These are phyloP conservation scores for Nerophis lumbriciformis DNA, from an alignment of 2,113 vertebrate species.

Conservation along the genomic window DNA sequence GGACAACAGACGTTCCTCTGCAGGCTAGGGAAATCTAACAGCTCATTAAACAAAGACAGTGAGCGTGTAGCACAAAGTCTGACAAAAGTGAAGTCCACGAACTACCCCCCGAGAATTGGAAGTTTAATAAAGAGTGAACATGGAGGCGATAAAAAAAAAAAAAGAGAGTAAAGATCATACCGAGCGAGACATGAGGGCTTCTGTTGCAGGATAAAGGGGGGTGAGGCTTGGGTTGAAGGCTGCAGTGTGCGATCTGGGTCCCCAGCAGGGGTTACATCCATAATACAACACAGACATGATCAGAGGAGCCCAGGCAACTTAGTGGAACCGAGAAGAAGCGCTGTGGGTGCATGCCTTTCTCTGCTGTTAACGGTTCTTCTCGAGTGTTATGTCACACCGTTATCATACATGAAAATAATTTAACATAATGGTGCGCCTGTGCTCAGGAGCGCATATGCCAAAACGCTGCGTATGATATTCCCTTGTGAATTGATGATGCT, in stretches of 20 bases:
- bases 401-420: constrained; percentile 1
- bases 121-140: constrained; percentile 28
- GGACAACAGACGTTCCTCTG: constrained; percentile 2
- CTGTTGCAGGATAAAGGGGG: constrained; percentile 26
- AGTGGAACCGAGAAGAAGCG: constrained; percentile 21
- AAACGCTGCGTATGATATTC: constrained; percentile 3
- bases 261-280: constrained; percentile 53
- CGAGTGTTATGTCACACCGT: constrained; percentile 13
- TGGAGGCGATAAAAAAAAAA: constrained; percentile 4
- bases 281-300: constrained; percentile 56
- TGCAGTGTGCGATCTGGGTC: constrained; percentile 30
- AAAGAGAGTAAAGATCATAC: constrained; percentile 7
- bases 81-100: constrained; percentile 19
- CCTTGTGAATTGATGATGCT: constrained; percentile 10
- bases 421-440: not conserved
- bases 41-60: constrained; percentile 29
- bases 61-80: constrained; percentile 20
- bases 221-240: constrained; percentile 11
- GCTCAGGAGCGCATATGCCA: constrained; percentile 2
- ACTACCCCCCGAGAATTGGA: constrained; percentile 14
- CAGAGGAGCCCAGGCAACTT: constrained; percentile 24
- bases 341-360: constrained; percentile 6
- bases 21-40: constrained; percentile 21
- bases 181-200: constrained; percentile 20
- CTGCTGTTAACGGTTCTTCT: constrained; percentile 15